These are phyloP conservation scores for Indicator maculatus DNA, from an alignment of 2,113 vertebrate genomes.

Conservation along the genomic window DNA sequence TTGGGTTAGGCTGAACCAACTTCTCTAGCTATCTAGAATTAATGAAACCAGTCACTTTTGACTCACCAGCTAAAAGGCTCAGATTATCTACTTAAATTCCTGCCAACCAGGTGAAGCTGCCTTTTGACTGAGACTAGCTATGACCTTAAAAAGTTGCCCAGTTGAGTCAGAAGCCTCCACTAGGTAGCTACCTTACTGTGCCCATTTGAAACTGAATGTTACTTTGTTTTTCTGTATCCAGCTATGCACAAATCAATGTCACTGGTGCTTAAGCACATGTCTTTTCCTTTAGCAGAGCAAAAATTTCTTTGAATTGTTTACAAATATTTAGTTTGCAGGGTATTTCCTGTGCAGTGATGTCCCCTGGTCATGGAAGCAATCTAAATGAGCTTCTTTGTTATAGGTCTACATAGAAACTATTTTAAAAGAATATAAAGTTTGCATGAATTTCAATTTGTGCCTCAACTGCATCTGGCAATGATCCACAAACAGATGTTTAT, in stretches of 20 bases:
- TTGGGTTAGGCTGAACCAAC: neutral
- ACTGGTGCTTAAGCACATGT: neutral
- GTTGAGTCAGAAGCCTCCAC: too few species aligned
- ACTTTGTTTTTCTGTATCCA: neutral
- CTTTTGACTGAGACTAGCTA: too few species aligned
- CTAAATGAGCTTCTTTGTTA: neutral
- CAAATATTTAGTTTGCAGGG: neutral
- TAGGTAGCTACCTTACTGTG: too few species aligned
- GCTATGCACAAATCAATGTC: neutral
- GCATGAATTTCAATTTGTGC: conserved; percentile 11
- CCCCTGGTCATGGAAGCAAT: neutral
- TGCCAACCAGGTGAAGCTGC: too few species aligned
- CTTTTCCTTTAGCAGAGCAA: neutral
- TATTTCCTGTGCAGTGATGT: neutral
- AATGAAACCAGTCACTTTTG: neutral
- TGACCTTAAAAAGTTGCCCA: too few species aligned
- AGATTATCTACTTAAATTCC: neutral
- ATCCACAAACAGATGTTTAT: conserved; percentile 1
- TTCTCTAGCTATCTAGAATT: neutral
- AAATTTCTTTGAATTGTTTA: conserved; percentile 1
- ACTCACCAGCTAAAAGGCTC: neutral
- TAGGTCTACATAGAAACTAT: neutral
- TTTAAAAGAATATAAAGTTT: neutral
- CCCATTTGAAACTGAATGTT: neutral
- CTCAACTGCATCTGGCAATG: neutral